Evolutionary conservation across 1,140 invertebrate genomes (phyloP).

Genomic region (Caenorhabditis tropicalis): DNA sequence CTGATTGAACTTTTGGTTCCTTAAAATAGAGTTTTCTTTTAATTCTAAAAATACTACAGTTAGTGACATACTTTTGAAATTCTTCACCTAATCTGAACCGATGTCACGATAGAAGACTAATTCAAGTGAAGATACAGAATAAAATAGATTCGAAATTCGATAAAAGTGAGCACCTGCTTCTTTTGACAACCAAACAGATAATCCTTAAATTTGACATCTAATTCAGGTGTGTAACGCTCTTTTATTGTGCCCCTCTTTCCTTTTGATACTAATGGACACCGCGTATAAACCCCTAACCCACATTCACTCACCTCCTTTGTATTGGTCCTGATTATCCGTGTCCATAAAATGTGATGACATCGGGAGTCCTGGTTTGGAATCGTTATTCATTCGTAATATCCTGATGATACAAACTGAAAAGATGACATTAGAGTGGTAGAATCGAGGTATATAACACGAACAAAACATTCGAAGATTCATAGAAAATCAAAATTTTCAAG

Average conservation of each 20-base stretch:
- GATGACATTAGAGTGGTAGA: too few species aligned
- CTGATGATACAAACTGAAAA: neutral
- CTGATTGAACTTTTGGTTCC: too few species aligned
- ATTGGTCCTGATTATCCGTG: conserved; percentile 40
- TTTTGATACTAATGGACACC: neutral
- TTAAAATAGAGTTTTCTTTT: neutral
- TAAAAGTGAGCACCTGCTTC: conserved; percentile 24
- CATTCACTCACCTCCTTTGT: conserved; percentile 40
- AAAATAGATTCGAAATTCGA: neutral
- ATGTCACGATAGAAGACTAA: neutral
- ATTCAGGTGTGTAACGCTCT: conserved; percentile 28
- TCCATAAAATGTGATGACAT: conserved; percentile 26
- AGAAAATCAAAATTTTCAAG: neutral
- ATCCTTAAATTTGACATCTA: conserved; percentile 34
- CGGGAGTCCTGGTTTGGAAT: neutral
- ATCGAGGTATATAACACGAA: neutral
- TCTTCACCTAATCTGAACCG: neutral
- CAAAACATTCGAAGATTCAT: neutral
- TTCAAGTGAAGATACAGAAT: neutral
- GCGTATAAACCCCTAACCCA: too few species aligned
- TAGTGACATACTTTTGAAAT: neutral
- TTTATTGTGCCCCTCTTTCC: neutral
- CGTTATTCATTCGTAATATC: conserved; percentile 14
- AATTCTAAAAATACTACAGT: neutral
- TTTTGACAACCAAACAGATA: neutral